phyloP scores from a whole-genome alignment of 2,797 vertebrate species.

The Monodelphis domestica region DNA sequence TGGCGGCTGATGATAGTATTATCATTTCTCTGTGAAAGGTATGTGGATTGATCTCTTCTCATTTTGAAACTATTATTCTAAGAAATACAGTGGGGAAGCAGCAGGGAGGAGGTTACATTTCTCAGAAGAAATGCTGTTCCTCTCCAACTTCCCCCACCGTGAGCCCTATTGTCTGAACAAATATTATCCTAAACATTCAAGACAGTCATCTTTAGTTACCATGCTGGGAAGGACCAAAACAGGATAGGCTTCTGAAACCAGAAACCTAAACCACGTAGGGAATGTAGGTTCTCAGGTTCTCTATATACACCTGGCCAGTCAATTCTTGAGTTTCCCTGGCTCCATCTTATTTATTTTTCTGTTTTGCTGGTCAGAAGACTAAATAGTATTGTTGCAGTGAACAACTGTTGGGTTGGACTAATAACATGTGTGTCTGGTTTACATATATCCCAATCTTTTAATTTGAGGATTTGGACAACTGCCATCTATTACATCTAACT shows the following conservation, averaged over 20 bases:
- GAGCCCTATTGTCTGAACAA: conserved; percentile 18
- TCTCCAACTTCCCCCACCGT: not conserved
- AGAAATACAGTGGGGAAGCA: conserved; percentile 18
- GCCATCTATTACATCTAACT: conserved; percentile 48
- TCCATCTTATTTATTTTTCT: not conserved
- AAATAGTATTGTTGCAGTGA: not conserved
- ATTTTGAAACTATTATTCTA: not conserved
- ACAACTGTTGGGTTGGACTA: not conserved
- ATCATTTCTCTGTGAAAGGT: not conserved
- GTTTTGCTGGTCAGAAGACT: not conserved
- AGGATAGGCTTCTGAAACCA: conserved; percentile 19
- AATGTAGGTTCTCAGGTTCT: not conserved
- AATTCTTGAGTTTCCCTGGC: not conserved
- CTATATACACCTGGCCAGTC: not conserved
- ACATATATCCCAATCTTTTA: conserved; percentile 5
- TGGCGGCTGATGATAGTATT: not conserved
- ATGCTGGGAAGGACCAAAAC: not conserved
- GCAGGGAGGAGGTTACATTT: not conserved
- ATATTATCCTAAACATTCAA: conserved; percentile 15
- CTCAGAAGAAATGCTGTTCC: conserved; percentile 18
- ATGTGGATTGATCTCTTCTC: not conserved
- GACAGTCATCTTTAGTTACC: conserved; percentile 21
- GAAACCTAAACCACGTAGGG: not conserved
- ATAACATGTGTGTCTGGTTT: conserved; percentile 49
- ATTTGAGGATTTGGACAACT: conserved; percentile 54